Evolutionary conservation across 2,797 vertebrate species (phyloP), one percentile per base, ranked within the genome.

Genomic region (Clangula hyemalis): DNA sequence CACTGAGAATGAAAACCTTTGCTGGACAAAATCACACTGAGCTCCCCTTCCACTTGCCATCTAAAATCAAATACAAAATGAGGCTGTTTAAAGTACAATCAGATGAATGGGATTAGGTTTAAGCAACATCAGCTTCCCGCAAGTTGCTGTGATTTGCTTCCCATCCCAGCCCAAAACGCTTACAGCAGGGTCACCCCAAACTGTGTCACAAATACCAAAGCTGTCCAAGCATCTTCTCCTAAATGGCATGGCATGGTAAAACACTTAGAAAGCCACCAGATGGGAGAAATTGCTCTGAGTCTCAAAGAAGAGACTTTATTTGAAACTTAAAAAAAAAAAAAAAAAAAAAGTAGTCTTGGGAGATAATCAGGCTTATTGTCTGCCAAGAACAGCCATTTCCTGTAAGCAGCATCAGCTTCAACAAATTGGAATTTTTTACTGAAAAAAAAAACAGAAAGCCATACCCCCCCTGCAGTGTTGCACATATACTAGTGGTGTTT

Each of bases 351-450:
- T 71, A 94, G 60, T 71, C 65, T 19, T 45, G 30, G 36, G 54
- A 70, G 22, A 56, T 56, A 79, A 73, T 64, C 38, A 57, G 25
- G 39, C 10, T 90, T 66, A 87, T 28, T 66, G 86, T 34, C 60
- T 79, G 56, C 41, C 56, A 87, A 43, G 45, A 92, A 58, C 49
- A 91, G 32, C 41, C 36, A 62, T 88, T 81, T 84, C 41, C 66
- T 81, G 38, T 45, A 62, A 89, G 66, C 45, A 75, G 62, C 30
- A 77, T 0, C 1, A 87, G 41, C 47, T 83, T 74, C 71, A 71
- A 72, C 30, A 86, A 69, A 77, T 3, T 19, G 25, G 18, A 45
- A 30, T 32, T 30, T 80, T 88, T 70, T 19, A 81, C 34, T 27
- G 83, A 75, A 88, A 90, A 4, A 3, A 0, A 78, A 88, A 81